Evolutionary conservation across 2,797 vertebrate species (phyloP), one percentile per base, ranked within the genome.

Genomic region (Labeo calbasu): DNA sequence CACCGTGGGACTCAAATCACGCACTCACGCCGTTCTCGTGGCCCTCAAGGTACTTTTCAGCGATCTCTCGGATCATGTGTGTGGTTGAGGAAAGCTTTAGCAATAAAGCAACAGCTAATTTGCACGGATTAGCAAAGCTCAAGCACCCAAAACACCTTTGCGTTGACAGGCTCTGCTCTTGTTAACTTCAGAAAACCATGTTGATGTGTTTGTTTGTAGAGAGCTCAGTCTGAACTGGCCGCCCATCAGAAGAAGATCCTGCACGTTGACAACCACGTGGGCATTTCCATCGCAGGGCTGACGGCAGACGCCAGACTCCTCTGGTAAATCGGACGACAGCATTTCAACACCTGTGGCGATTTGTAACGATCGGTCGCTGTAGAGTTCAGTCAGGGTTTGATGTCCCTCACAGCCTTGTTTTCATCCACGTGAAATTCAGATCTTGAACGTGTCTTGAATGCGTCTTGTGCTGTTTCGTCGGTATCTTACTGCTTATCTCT

Each of bases 161-260:
- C 28, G 28, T 32, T 32, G 28, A 32, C 28, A 36, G 32, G 32
- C 32, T 36, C 32, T 36, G 32, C 32, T 17, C 6, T 2, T 13
- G 14, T 15, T 15, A 65, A 6, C 43, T 70, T 10, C 19, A 14
- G 68, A 1, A 46, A 15, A 11, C 51, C 17, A 40, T 21, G 19
- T 70, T 50, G 19, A 6, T 53, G 55, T 71, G 32, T 65, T 6
- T 82, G 25, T 88, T 43, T 81, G 28, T 51, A 99, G 98, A 97
- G 98, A 92, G 98, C 98, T 77, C 98, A 99, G 93, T 99, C 98
- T 89, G 98, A 99, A 87, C 94, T 99, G 90, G 98, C 98, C 32
- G 98, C 98, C 83, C 98, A 99, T 91, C 98, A 99, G 95, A 99
- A 99, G 92, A 99, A 99, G 94, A 99, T 99, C 91, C 96, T 99